These are phyloP conservation scores for Phaonia tiefii DNA, from an alignment of 2,888 invertebrate genomes.

Conservation along the genomic window DNA sequence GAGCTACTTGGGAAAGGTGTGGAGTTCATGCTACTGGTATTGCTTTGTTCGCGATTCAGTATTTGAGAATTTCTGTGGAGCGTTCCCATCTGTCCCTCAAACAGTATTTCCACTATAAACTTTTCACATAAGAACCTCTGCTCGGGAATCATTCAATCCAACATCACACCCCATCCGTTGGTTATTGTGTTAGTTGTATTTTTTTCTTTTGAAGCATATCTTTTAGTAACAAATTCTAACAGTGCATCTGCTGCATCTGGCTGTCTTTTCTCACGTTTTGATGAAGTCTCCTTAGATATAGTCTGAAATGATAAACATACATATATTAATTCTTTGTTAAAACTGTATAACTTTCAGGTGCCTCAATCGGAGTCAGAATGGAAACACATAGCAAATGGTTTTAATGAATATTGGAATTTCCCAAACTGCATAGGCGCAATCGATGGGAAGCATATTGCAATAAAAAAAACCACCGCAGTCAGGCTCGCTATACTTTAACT, in stretches of 20 bases:
- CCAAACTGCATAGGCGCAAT: too few species aligned
- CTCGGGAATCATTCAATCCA: constrained; percentile 14
- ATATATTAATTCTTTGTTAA: constrained; percentile 11
- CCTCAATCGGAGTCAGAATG: constrained; percentile 41
- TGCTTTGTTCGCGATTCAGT: constrained; percentile 4
- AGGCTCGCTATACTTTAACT: constrained; percentile 34
- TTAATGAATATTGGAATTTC: constrained; percentile 44
- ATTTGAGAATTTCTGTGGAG: too few species aligned
- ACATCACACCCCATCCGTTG: constrained; percentile 8
- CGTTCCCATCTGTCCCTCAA: constrained; percentile 36
- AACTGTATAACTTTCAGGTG: constrained; percentile 37
- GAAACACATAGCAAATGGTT: constrained; percentile 40
- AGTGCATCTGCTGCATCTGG: neutral
- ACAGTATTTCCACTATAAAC: constrained; percentile 30
- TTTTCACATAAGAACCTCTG: constrained; percentile 21
- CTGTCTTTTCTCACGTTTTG: neutral
- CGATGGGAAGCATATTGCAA: constrained; percentile 59
- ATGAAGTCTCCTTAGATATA: neutral
- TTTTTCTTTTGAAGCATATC: neutral
- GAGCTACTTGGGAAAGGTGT: neutral
- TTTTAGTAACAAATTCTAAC: constrained; percentile 17
- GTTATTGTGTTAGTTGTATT: constrained; percentile 2
- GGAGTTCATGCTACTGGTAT: neutral
- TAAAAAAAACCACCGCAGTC: constrained; percentile 18
- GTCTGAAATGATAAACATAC: neutral